Conservation (phyloP, 2,888 invertebrate species). For the Taenaris catops region DNA sequence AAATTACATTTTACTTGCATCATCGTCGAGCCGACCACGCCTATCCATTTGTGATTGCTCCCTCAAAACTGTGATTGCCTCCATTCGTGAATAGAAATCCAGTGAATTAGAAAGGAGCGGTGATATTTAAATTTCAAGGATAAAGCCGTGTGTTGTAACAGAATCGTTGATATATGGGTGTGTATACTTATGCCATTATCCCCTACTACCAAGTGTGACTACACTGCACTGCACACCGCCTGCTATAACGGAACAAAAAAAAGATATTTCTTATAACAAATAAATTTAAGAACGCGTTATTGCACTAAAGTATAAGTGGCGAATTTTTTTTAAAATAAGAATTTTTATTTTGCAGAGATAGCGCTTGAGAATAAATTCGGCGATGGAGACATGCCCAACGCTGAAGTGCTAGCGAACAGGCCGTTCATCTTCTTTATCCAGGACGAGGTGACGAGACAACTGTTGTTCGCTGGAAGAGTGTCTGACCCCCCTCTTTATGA, state of each 20-base stretch:
- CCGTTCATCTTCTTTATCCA: conserved; percentile 91
- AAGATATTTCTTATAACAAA: too few species aligned
- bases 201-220: too few species aligned
- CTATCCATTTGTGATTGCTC: conserved; percentile 5
- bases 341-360: conserved; percentile 81
- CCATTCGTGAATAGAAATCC: conserved; percentile 16
- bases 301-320: too few species aligned
- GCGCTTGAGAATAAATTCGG: conserved; percentile 87
- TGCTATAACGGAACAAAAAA: too few species aligned
- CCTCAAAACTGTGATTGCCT: conserved; percentile 12
- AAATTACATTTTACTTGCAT: too few species aligned
- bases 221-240: too few species aligned
- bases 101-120: conserved; percentile 26
- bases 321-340: too few species aligned
- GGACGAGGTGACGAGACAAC: conserved; percentile 85
- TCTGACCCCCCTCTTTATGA: conserved; percentile 76
- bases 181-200: conserved; percentile 10
- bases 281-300: too few species aligned
- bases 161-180: not conserved
- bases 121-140: conserved; percentile 32
- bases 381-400: conserved; percentile 70
- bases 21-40: not conserved
- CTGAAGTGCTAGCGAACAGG: conserved; percentile 84
- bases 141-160: conserved; percentile 19
- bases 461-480: conserved; percentile 87